Conservation (phyloP, 2,888 invertebrate genomes). For the Drosophila barbarae region DNA sequence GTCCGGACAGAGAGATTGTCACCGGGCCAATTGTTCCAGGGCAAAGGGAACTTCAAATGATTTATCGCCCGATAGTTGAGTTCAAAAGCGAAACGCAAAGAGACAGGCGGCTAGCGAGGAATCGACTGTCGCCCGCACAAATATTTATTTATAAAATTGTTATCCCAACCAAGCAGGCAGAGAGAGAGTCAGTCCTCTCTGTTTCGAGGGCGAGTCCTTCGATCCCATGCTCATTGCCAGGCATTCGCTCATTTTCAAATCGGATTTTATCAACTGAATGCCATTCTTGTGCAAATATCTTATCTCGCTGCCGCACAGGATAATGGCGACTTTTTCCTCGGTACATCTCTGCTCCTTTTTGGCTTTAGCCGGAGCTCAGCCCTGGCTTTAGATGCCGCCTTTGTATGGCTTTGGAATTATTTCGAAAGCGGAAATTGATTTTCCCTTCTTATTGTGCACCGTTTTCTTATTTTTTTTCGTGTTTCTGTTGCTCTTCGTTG, state of each 20-base stretch:
- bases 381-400: constrained; percentile 46
- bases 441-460: constrained; percentile 68
- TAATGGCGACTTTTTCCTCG: constrained; percentile 64
- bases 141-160: constrained; percentile 74
- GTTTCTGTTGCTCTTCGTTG: constrained; percentile 30
- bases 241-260: constrained; percentile 78
- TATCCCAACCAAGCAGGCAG: constrained; percentile 55
- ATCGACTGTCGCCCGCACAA: constrained; percentile 55
- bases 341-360: constrained; percentile 24
- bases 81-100: constrained; percentile 69
- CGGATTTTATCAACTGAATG: constrained; percentile 77
- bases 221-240: constrained; percentile 67
- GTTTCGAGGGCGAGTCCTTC: constrained; percentile 9
- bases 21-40: constrained; percentile 67
- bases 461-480: constrained; percentile 36
- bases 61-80: constrained; percentile 73
- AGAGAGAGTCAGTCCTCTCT: not conserved
- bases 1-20: constrained; percentile 60
- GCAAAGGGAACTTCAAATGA: constrained; percentile 68
- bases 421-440: constrained; percentile 73
- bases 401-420: constrained; percentile 74
- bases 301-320: constrained; percentile 68
- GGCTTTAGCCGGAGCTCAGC: constrained; percentile 33
- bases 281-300: constrained; percentile 77
- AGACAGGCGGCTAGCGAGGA: constrained; percentile 15